Base-by-base conservation (phyloP, 1,140 invertebrate genomes). In the Drepana arcuata region DNA sequence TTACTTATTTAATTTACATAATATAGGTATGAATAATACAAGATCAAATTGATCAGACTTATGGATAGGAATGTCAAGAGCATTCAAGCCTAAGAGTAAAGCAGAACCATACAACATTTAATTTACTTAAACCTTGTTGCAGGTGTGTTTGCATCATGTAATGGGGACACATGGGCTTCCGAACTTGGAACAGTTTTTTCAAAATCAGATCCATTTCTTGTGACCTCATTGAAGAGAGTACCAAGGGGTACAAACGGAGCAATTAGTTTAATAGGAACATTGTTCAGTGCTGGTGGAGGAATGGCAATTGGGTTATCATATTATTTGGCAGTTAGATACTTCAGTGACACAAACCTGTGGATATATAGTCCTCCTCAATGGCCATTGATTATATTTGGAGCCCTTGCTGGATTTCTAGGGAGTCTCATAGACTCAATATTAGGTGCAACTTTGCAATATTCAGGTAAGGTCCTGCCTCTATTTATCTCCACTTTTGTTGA, bases 91-190 rank as follows among this genome's bases (percentile, higher is more conserved):
- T n/a, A n/a, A n/a, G n/a, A n/a, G n/a, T n/a, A n/a, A n/a, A n/a
- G n/a, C n/a, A n/a, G n/a, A n/a, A n/a, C n/a, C n/a, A n/a, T n/a
- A n/a, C n/a, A n/a, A n/a, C n/a, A n/a, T n/a, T n/a, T n/a, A n/a
- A n/a, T n/a, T n/a, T n/a, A n/a, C n/a, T n/a, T n/a, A n/a, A n/a
- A n/a, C n/a, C 24, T 26, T 14, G 6, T 75, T 80, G 27, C 47
- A 90, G 91, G 90, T 55, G 85, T 92, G 2, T 86, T 95, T 50
- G 88, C 93, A 2, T 94, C 93, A 59, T 91, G 91, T 55, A 94
- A 92, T 72, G 95, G 94, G 3, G 95, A 97, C 62, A 97, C 95
- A 0, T 95, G 94, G 92, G 93, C 95, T 25, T 95, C 93, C 12
- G 95, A 97, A 79, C 71, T 97, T 23, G 95, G 94, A 16, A 87